These are phyloP conservation scores for Caracal caracal DNA, from an alignment of 2,113 vertebrate species.

Conservation along the genomic window DNA sequence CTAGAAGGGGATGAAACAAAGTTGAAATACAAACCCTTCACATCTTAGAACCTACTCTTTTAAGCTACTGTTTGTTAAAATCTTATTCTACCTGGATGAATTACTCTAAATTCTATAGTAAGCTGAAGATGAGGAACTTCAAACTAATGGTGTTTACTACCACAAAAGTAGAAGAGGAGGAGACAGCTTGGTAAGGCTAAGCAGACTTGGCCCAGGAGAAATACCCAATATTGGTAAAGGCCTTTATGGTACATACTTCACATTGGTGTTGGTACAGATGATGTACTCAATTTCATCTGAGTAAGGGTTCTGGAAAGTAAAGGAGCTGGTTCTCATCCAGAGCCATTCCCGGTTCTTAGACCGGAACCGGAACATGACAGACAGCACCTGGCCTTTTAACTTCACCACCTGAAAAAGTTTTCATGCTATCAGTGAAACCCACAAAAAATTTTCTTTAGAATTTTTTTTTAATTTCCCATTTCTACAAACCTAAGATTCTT, in stretches of 20 bases:
- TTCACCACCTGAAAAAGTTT: constrained; percentile 93
- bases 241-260: constrained; percentile 91
- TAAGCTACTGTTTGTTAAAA: constrained; percentile 23
- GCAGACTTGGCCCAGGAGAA: not conserved
- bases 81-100: not conserved
- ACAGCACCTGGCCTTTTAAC: constrained; percentile 97
- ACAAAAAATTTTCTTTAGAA: constrained; percentile 9
- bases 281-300: constrained; percentile 99
- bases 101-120: not conserved
- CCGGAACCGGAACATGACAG: constrained; percentile 98
- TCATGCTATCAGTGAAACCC: constrained; percentile 54
- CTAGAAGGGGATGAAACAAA: not conserved
- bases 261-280: constrained; percentile 98
- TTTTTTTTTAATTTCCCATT: not conserved
- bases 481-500: not conserved
- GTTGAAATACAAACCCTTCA: not conserved
- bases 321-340: constrained; percentile 98
- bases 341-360: constrained; percentile 95
- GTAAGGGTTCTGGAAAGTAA: constrained; percentile 99
- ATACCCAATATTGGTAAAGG: constrained; percentile 41
- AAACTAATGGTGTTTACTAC: not conserved
- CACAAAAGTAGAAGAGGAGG: not conserved
- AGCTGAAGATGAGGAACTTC: not conserved
- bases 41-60: constrained; percentile 7
- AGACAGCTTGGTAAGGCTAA: not conserved